Base-by-base conservation (phyloP, 92 coral and sea anemone genomes). In the Heteractis magnifica region DNA sequence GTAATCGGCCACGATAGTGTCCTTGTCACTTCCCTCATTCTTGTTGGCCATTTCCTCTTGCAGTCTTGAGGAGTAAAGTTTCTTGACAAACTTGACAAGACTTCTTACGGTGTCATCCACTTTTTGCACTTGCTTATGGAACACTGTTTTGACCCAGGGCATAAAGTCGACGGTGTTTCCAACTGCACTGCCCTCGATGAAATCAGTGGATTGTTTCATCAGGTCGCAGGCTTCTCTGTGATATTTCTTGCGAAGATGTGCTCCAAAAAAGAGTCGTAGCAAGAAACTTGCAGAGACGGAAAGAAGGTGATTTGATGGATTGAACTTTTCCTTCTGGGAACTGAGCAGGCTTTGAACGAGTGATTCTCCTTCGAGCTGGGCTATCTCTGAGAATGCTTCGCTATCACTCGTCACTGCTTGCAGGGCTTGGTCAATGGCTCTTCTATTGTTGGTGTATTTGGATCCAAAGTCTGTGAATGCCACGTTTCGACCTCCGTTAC, bases 61-160 rank as follows among this genome's bases (percentile, higher is more conserved):
- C 81, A 82, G 68, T 10, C 86, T 21, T 55, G 89, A 68, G 49
- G 52, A 51, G 88, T 92, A 91, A 18, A 97, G 56, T 84, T 87
- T 94, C 76, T 60, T 86, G 68, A 96, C 96, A 77, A 94, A 93
- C 26, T 56, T 80, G 49, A 89, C 82, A 44, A 97, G 89, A 74
- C 90, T 86, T 51, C 91, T 89, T 5, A 92, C 93, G 20, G 97
- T 79, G 26, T 87, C 91, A 72, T 92, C 93, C n/a, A 97, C 82
- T 78, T 89, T 89, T 58, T 89, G 70, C 62, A 94, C 90, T 70
- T 91, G 93, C 75, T 87, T 87, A 86, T 86, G 84, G 75, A 94
- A 91, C 18, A 94, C 89, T 44, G 87, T 86, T 55, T 91, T 90
- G 79, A 94, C 86, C 99, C 99, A 97, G 7, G 99, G 99, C 94